Evolutionary conservation across 2,888 invertebrate genomes (phyloP).

Genomic region (Nematopogon swammerdamellus): DNA sequence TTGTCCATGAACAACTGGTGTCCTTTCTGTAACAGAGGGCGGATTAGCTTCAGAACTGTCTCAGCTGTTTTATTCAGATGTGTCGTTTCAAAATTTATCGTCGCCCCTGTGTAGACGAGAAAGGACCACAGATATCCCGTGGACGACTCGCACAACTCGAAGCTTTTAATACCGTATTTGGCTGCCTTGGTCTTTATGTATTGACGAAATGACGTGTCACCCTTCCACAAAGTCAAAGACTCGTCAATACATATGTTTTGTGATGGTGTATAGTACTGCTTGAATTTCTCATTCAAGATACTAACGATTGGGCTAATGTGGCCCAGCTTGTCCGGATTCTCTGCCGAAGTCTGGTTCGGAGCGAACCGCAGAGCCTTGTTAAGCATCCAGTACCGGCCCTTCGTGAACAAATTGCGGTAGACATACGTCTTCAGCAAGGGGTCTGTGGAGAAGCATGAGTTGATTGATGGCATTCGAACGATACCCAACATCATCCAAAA

Average conservation of each 20-base stretch:
- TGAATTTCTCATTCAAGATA: slow-evolving; percentile 7
- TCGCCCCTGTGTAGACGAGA: neutral
- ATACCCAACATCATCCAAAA: slow-evolving; percentile 6
- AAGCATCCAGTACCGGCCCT: neutral
- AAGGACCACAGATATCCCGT: slow-evolving; percentile 4
- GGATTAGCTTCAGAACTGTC: neutral
- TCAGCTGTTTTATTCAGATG: too few relatives aligned
- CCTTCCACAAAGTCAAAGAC: slow-evolving; percentile 2
- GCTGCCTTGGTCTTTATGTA: slow-evolving; percentile 8
- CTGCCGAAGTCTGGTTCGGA: too few relatives aligned
- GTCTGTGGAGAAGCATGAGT: neutral
- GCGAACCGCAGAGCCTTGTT: slow-evolving; percentile 1
- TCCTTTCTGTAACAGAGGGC: slow-evolving; percentile 1
- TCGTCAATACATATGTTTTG: slow-evolving; percentile 11
- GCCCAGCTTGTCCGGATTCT: slow-evolving; percentile 1
- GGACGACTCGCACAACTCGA: slow-evolving; percentile 13
- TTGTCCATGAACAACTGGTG: slow-evolving; percentile 11
- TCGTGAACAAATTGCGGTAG: neutral
- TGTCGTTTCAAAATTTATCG: too few relatives aligned
- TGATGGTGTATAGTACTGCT: slow-evolving; percentile 4
- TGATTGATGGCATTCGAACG: slow-evolving; percentile 2
- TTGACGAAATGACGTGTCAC: neutral
- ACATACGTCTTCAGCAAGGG: neutral
- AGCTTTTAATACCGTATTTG: slow-evolving; percentile 13
- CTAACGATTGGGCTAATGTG: slow-evolving; percentile 5